These are phyloP conservation scores for Eilema depressum DNA, from an alignment of 2,888 invertebrate species.

Conservation along the genomic window DNA sequence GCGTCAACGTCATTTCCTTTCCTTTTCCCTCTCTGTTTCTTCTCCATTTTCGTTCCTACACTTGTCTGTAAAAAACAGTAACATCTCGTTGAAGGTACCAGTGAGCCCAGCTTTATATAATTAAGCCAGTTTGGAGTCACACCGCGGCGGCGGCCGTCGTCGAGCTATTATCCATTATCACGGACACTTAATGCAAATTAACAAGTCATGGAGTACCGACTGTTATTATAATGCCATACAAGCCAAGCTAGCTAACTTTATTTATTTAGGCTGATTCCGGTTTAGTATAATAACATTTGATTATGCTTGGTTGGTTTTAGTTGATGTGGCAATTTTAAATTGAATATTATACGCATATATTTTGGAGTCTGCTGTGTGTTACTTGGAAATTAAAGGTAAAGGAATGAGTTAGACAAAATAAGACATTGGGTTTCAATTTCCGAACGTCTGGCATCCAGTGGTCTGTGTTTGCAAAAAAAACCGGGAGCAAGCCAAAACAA, in stretches of 20 bases:
- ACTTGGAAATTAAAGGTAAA: neutral
- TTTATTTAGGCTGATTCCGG: constrained; percentile 21
- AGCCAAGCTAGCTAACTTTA: constrained; percentile 21
- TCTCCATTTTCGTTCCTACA: neutral
- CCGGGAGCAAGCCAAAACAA: no score
- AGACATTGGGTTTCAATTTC: no score
- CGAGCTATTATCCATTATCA: constrained; percentile 39
- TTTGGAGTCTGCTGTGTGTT: neutral
- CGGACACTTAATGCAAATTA: constrained; percentile 47
- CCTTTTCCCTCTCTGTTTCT: neutral
- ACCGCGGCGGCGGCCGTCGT: constrained; percentile 19
- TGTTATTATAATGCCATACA: constrained; percentile 30
- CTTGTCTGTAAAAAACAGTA: constrained; percentile 15
- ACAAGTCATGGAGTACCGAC: constrained; percentile 33
- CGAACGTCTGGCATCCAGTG: no score
- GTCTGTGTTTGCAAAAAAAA: no score
- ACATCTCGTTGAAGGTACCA: constrained; percentile 11
- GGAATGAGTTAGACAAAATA: no score
- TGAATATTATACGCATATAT: neutral
- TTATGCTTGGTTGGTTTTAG: constrained; percentile 19
- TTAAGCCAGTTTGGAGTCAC: constrained; percentile 25
- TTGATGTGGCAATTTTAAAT: constrained; percentile 15
- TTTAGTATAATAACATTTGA: constrained; percentile 15
- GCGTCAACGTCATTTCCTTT: neutral
- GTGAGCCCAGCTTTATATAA: constrained; percentile 25